Evolutionary conservation across 1,140 invertebrate genomes (phyloP).

Genomic region (Tetranychus urticae): DNA sequence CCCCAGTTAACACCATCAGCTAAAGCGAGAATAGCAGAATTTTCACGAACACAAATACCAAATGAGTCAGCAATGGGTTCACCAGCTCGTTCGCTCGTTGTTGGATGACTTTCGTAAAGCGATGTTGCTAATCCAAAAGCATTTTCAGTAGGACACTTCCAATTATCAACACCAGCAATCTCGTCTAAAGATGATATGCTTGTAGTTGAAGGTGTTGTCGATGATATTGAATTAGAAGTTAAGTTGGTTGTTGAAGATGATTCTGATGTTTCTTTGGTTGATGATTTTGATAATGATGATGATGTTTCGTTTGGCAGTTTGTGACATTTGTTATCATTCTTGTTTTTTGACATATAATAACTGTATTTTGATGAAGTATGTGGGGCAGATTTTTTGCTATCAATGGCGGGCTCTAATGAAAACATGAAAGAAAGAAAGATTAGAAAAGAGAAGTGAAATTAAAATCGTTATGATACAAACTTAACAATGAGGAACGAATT

Average conservation of each 20-base stretch:
- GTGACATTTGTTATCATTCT: no score
- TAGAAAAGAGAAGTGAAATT: no score
- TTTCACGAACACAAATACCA: conserved; percentile 48
- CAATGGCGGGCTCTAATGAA: no score
- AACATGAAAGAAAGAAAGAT: no score
- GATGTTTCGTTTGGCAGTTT: no score
- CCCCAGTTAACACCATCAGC: conserved; percentile 90
- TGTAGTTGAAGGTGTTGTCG: not conserved
- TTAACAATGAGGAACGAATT: no score
- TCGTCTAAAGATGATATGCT: conserved; percentile 10
- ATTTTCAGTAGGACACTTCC: conserved; percentile 34
- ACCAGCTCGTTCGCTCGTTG: conserved; percentile 41
- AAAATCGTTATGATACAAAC: no score
- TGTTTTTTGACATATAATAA: no score
- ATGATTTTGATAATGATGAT: not conserved
- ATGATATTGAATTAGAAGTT: not conserved
- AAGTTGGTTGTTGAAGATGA: not conserved
- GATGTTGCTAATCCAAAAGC: conserved; percentile 41
- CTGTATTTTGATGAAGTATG: no score
- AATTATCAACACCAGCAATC: conserved; percentile 38
- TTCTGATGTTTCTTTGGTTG: not conserved
- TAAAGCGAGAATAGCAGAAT: conserved; percentile 53
- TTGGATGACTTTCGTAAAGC: conserved; percentile 51
- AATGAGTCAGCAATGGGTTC: conserved; percentile 77
- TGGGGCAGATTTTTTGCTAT: no score